A percentile compares a stretch with the other conserved stretches of the same genome.
Evolutionary conservation across 2,113 vertebrate species (phyloP).

Genomic region (Naja naja): DNA sequence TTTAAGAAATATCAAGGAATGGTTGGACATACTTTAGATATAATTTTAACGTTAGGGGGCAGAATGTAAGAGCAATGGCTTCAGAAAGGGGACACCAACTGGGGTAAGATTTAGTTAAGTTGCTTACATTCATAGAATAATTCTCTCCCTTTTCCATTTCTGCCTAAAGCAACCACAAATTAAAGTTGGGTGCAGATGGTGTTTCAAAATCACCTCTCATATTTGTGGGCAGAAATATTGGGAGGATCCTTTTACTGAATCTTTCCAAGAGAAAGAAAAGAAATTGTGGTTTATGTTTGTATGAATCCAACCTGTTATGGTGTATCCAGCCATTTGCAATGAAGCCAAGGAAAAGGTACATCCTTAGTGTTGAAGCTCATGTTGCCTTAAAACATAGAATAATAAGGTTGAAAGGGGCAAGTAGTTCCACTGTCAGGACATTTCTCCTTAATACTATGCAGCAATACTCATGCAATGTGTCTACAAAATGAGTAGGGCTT

Average conservation of each 20-base stretch:
- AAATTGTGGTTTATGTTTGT: neutral
- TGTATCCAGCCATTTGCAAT: neutral
- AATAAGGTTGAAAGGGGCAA: neutral
- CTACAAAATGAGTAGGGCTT: neutral
- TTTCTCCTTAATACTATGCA: neutral
- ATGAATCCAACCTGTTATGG: neutral
- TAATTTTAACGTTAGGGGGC: neutral
- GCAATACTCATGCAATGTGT: neutral
- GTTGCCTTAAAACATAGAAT: neutral
- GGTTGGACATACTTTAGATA: neutral
- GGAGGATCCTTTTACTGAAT: neutral
- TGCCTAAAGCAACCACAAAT: neutral
- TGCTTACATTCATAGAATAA: neutral
- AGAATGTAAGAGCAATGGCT: neutral
- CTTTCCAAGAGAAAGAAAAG: neutral
- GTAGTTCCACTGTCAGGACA: neutral
- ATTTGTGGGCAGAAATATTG: neutral
- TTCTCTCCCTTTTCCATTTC: neutral
- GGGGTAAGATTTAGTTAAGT: no score
- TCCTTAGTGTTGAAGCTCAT: neutral
- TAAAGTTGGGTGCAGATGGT: neutral
- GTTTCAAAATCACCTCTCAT: neutral
- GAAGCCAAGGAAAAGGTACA: neutral
- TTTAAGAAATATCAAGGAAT: neutral
- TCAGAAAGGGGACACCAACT: neutral